Evolutionary conservation across 2,113 vertebrate species (phyloP), one percentile per base, ranked within the genome.

Genomic region (Falco punctatus): DNA sequence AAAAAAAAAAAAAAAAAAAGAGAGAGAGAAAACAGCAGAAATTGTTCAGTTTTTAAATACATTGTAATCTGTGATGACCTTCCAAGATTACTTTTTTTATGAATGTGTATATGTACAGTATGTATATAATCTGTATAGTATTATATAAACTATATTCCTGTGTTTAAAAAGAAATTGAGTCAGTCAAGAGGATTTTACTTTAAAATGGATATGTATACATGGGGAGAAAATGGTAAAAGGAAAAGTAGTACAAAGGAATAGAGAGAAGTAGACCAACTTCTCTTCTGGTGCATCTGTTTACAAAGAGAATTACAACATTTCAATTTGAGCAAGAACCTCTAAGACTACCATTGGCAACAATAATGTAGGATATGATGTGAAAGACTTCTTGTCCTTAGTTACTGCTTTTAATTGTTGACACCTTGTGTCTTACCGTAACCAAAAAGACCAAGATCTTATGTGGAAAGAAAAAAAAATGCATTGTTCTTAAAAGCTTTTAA

Each of bases 211-310:
- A 57, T 65, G 92, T 51, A 65, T 13, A 61, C 5, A 57, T 20
- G 9, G 8, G 27, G 15, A 44, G 24, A 92, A 88, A 80, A 66
- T n/a, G 3, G 1, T 86, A 33, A 81, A 77, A 66, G 26, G 30
- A 19, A 48, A 79, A 73, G 6, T 1, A 2, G 1, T 59, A 23
- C 12, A 16, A 3, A 64, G 14, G 5, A n/a, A 6, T 8, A 46
- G 19, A 87, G 65, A 8, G 4, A 93, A 85, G 8, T n/a, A 2
- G 22, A 57, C 2, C 1, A 15, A 1, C 3, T 67, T 42, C 4
- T 62, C 30, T 78, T n/a, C 10, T 51, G 14, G 16, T 33, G 1
- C 22, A 51, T 84, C 6, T 2, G 42, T 94, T 67, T 62, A 46
- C 19, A 64, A 74, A 84, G 10, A 64, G 4, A 65, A 44, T 42